These are phyloP conservation scores for Epizoanthus fatuus DNA, from an alignment of 92 coral and sea anemone species.

Conservation along the genomic window DNA sequence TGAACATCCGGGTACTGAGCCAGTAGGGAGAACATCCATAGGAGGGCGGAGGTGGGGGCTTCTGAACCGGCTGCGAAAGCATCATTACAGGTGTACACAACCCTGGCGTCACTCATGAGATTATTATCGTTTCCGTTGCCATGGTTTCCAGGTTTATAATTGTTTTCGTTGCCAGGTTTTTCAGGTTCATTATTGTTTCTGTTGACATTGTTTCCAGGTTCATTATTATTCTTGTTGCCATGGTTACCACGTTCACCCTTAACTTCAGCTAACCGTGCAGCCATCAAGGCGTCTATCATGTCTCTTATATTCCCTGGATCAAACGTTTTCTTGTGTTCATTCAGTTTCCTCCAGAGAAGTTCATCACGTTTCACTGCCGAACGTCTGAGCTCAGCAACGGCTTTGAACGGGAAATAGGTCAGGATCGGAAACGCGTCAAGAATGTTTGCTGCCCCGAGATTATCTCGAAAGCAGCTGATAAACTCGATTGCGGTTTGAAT, in stretches of 20 bases:
- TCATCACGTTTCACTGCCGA: conserved; percentile 71
- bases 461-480: conserved; percentile 71
- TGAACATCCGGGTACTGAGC: conserved; percentile 79
- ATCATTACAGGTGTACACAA: conserved; percentile 75
- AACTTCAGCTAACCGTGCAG: conserved; percentile 26
- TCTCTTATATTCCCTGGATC: conserved; percentile 50
- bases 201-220: background rate
- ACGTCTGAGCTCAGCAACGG: conserved; percentile 55
- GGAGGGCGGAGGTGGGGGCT: conserved; percentile 76
- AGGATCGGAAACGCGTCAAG: conserved; percentile 89
- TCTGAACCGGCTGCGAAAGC: conserved; percentile 80
- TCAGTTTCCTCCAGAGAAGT: conserved; percentile 71
- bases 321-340: conserved; percentile 74
- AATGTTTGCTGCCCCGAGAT: conserved; percentile 83
- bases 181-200: background rate
- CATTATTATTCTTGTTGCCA: background rate
- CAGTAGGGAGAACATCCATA: conserved; percentile 72
- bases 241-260: background rate
- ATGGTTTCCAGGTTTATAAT: too few relatives aligned
- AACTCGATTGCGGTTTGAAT: conserved; percentile 65
- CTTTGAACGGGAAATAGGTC: conserved; percentile 69
- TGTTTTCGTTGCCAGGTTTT: background rate
- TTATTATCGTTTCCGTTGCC: background rate
- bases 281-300: conserved; percentile 63
- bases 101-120: conserved; percentile 67